A percentile compares a stretch with the other conserved stretches of the same genome.
Conservation (phyloP, 2,797 vertebrate genomes). For the Epinephelus awoara region DNA sequence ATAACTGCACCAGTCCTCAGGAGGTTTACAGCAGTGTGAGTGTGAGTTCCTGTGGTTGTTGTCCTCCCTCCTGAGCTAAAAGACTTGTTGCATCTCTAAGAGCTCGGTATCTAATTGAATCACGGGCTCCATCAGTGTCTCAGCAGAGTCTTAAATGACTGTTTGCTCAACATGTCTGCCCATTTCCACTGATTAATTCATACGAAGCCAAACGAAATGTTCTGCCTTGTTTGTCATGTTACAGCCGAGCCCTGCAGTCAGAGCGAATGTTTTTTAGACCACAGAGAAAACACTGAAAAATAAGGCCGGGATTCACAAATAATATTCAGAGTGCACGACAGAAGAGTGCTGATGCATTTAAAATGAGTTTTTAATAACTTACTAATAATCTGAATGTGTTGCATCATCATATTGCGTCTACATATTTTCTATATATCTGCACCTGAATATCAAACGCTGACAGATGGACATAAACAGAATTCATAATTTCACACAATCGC, state of each 20-base stretch:
- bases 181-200: conserved; percentile 89
- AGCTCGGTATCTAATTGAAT: conserved; percentile 87
- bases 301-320: conserved; percentile 12
- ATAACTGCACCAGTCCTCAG: neutral
- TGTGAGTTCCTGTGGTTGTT: conserved; percentile 54
- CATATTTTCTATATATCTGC: neutral
- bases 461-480: neutral
- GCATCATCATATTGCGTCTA: neutral
- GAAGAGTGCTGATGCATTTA: neutral
- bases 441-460: neutral
- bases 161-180: conserved; percentile 84
- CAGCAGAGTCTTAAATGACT: conserved; percentile 81
- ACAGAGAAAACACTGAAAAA: conserved; percentile 23
- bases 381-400: neutral
- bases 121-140: conserved; percentile 79
- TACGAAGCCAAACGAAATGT: conserved; percentile 87
- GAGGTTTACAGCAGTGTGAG: neutral
- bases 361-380: neutral
- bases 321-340: neutral
- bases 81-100: conserved; percentile 77
- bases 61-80: conserved; percentile 43
- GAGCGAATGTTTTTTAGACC: conserved; percentile 52
- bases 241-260: conserved; percentile 63
- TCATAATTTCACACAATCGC: conserved; percentile 17
- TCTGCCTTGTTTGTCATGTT: conserved; percentile 89